Base-by-base conservation (phyloP, 2,113 vertebrate species). In the Probosciger aterrimus region DNA sequence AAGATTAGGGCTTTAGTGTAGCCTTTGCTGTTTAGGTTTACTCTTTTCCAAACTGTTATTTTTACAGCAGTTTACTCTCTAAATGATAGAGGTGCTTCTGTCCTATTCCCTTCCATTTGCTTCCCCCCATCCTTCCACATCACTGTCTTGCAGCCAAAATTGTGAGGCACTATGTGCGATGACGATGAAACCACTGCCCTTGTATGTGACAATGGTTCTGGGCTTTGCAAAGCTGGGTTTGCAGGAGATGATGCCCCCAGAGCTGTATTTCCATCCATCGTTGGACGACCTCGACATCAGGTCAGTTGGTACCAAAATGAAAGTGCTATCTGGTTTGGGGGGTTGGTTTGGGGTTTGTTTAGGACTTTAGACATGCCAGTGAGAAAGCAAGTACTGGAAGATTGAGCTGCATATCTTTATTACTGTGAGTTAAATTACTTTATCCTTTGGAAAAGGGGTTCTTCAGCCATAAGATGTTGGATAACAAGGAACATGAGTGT, bases 201-300 rank as follows among this genome's bases (percentile, higher is more conserved):
- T 65, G 98, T 99, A 80, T 98, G 98, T 97, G 98, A 98, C 97
- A 99, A 98, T 47, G 98, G 98, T 80, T 99, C 98, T 92, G 98
- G 99, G 91, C 98, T 99, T 92, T 98, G 99, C 88, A 99, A 99
- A 98, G 98, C 99, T 97, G 98, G 98, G 93, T 99, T 99, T 90
- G 98, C 98, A 94, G 99, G 98, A 96, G 98, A 98, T 92, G 98
- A 99, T 94, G 98, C 98, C 92, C 98, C 98, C 92, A 98, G 98
- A 97, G 98, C 98, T 59, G 98, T 98, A 43, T 99, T 99, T 97
- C 99, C 98, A 86, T 99, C 98, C 93, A 98, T 99, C 57, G 98
- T 99, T 60, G 98, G 99, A 89, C 97, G 98, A 82, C 98, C 99
- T 94, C 97, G 98, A 89, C 98, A 99, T 95, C 98, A 99, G 98